Conservation (phyloP, 1,140 invertebrate genomes). For the Calephelis virginiensis region DNA sequence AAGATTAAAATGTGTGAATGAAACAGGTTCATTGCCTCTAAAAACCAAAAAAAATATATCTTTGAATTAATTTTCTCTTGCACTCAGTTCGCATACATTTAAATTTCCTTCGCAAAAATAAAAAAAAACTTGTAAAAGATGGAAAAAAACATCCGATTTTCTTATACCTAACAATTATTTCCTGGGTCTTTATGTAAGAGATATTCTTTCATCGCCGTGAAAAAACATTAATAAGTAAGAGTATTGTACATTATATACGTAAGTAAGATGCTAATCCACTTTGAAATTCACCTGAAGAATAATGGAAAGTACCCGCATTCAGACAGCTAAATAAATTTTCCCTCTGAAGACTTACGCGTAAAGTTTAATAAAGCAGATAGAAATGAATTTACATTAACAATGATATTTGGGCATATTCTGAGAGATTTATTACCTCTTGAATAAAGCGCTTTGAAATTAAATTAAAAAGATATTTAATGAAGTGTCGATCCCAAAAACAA, state of each 20-base stretch:
- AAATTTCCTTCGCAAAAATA: no score
- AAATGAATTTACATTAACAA: constrained; percentile 43
- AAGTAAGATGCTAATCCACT: constrained; percentile 38
- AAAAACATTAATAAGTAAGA: constrained; percentile 7
- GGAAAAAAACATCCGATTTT: no score
- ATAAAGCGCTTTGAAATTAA: constrained; percentile 25
- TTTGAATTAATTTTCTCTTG: no score
- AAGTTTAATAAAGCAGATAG: constrained; percentile 60
- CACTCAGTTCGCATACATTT: no score
- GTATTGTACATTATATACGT: background rate
- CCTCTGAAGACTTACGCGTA: constrained; percentile 40
- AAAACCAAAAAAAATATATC: no score
- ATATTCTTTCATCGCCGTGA: constrained; percentile 3
- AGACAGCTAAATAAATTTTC: constrained; percentile 51
- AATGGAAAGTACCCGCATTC: constrained; percentile 42
- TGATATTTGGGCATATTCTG: constrained; percentile 48
- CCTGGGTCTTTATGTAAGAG: background rate
- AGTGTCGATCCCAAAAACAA: constrained; percentile 20
- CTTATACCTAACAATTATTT: no score
- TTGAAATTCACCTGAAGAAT: constrained; percentile 39
- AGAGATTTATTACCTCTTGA: constrained; percentile 34
- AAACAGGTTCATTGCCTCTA: no score
- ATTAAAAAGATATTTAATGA: constrained; percentile 30
- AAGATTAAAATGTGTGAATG: no score
- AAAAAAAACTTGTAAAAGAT: no score